A percentile compares a stretch with the other conserved stretches of the same genome.
phyloP scores from a whole-genome alignment of 2,113 vertebrate genomes.

The Nestor notabilis region DNA sequence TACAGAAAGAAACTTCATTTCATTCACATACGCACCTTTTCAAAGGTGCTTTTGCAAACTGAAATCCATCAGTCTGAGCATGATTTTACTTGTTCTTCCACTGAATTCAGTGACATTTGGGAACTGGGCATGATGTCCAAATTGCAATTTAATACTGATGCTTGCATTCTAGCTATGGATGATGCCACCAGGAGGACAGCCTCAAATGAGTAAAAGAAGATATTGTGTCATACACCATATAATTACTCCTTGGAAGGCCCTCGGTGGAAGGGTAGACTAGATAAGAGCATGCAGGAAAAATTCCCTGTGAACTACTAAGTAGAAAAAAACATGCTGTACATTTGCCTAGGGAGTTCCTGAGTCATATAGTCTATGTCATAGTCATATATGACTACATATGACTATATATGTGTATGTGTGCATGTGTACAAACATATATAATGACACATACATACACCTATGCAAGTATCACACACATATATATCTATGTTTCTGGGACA shows the following conservation, averaged over 20 bases:
- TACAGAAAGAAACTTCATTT: not conserved
- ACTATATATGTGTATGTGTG: not conserved
- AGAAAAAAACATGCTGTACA: not conserved
- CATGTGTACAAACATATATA: not conserved
- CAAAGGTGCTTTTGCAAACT: not conserved
- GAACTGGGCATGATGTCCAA: not conserved
- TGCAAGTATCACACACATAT: not conserved
- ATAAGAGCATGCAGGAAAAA: not conserved
- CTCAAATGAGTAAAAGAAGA: not conserved
- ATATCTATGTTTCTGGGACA: not conserved
- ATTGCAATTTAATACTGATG: not conserved
- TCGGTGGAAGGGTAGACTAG: not conserved
- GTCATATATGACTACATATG: not conserved
- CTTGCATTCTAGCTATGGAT: rapidly evolving
- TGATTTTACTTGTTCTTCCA: not conserved
- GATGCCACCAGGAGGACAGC: not conserved
- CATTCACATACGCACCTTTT: not conserved
- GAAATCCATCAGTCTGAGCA: not conserved
- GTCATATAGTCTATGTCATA: not conserved
- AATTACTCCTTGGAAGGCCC: not conserved
- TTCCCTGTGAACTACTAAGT: not conserved
- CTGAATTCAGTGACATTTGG: not conserved
- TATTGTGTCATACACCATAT: not conserved
- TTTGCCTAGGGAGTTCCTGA: not conserved
- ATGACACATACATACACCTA: not conserved